Base-by-base conservation (phyloP, 2,113 vertebrate genomes). In the Channa maculata region DNA sequence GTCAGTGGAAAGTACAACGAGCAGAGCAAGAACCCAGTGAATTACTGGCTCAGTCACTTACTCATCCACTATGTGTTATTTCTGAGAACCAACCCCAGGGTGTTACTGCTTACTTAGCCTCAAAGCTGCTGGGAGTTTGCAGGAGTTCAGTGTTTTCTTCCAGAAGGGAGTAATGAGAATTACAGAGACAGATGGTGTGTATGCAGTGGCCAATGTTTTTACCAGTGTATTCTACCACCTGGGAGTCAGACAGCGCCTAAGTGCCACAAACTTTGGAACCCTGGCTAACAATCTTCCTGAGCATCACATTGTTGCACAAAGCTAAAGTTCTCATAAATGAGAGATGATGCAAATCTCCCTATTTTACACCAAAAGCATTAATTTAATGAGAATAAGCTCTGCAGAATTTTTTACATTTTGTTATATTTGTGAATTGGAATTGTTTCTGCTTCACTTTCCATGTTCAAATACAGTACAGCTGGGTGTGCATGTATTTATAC, bases 121-220 rank as follows among this genome's bases (percentile, higher is more conserved):
- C 1, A 3, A 36, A 62, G 46, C 76, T 69, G 74, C 61, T 9
- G 72, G 54, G 71, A 69, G 36, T 66, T 74, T 64, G 57, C 79
- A 57, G 60, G 46, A 85, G 76, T 52, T 59, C 53, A 73, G n/a
- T 0, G 13, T 43, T 79, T 69, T 3, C 69, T 75, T 64, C 55
- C 66, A 57, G 45, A 67, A 38, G 54, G 50, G 34, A 43, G 38
- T 67, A 79, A 79, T 79, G 71, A 85, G 34, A 80, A 69, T 57
- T 52, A 70, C 49, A 51, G 66, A 80, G 79, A 85, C 85, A 86
- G 83, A 89, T 86, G 83, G 79, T 44, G 53, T 69, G 64, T 54
- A 9, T 34, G 51, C 10, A 4, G 52, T 7, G n/a, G 67, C 64
- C 57, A 3, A 62, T 65, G 51, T 74, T 75, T 76, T 45, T 65